Percentiles rank a stretch among this genome's conserved stretches.
Conservation (phyloP, 2,113 vertebrate genomes). For the Rhabdomys dilectus region DNA sequence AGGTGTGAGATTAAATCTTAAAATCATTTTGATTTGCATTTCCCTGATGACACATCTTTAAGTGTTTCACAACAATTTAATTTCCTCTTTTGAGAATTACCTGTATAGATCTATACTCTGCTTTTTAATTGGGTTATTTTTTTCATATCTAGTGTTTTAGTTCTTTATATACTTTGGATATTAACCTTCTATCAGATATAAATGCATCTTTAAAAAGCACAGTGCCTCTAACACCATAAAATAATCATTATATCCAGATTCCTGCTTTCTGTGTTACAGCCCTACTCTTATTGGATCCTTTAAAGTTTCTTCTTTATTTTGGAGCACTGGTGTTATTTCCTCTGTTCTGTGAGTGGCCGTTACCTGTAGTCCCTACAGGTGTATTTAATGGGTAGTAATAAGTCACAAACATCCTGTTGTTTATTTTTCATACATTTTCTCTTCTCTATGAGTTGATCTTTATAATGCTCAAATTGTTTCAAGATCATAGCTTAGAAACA, state of each 20-base stretch:
- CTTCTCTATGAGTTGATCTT: neutral
- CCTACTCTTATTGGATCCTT: neutral
- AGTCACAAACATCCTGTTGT: neutral
- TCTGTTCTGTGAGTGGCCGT: neutral
- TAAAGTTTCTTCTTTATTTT: slow-evolving; percentile 9
- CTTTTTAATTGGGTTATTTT: neutral
- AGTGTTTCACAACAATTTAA: neutral
- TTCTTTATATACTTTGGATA: neutral
- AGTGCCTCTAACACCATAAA: neutral
- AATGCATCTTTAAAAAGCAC: neutral
- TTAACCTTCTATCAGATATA: neutral
- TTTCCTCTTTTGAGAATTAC: neutral
- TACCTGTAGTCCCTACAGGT: neutral
- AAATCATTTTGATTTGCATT: neutral
- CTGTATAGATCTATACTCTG: neutral
- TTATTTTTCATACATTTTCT: slow-evolving; percentile 26
- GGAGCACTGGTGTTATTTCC: neutral
- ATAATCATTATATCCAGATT: neutral
- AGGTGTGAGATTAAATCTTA: neutral
- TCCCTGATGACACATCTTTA: neutral
- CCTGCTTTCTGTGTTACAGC: neutral
- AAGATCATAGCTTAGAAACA: slow-evolving; percentile 6
- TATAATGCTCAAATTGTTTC: slow-evolving; percentile 8
- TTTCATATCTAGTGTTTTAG: neutral
- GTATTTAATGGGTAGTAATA: neutral